Evolutionary conservation across 2,888 invertebrate species (phyloP), one percentile per base, ranked within the genome.

Genomic region (Chalcis sispes): DNA sequence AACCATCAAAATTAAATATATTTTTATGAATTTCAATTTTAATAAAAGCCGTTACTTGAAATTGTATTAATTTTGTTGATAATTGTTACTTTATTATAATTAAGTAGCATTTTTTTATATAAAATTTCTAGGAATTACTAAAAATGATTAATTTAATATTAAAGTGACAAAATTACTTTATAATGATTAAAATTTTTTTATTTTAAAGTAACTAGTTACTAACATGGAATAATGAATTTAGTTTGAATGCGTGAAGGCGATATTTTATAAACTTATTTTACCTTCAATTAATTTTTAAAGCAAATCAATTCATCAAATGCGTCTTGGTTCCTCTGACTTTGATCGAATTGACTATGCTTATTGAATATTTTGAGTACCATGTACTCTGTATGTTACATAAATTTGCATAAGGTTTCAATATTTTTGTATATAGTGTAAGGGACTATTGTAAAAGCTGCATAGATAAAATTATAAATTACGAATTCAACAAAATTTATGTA

Each of bases 361-460:
- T 20, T 62, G 46, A 29, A 58, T 65, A 67, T 78, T 79, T 82
- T 79, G 82, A 83, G 83, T 84, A 80, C 83, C 76, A 77, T 84
- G 83, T 83, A 84, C 83, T 83, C 81, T 66, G 27, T 15, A 18
- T 56, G 58, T 58, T 52, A 23, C 58, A 70, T 58, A 20, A 64
- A 75, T 64, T 29, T 27, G 23, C 8, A 10, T 23, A 40, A 70
- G 27, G 46, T 74, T 75, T 64, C 27, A 70, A 58, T 40, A 58
- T 5, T 58, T 69, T 40, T 75, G 64, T 75, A 70, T 64, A 75
- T 75, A 75, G 32, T 8, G 40, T 69, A 13, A 46, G 27, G 40
- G 48, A 74, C 15, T 61, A 2, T 72, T n/a, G 18, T 58, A 18
- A 32, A 5, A 27, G 18, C 23, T 36, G 15, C 8, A 13, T n/a